A percentile compares a stretch with the other conserved stretches of the same genome.
phyloP scores from a whole-genome alignment of 1,140 invertebrate genomes.

The Drosophila asahinai region DNA sequence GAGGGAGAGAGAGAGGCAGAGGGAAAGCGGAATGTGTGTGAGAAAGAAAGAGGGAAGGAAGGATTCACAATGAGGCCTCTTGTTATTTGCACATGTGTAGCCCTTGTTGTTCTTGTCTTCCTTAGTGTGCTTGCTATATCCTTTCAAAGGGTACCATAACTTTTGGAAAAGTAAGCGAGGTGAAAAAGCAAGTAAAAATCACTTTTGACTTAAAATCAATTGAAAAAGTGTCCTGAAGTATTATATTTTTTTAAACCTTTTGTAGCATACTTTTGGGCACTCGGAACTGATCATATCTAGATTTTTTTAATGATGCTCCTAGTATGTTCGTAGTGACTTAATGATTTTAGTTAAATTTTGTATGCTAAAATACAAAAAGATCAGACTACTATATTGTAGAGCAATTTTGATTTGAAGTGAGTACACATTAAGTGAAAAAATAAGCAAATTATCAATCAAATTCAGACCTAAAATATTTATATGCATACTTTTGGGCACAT shows the following conservation, averaged over 20 bases:
- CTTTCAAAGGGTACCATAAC: background rate
- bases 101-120: slow-evolving; percentile 33
- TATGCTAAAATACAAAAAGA: no score
- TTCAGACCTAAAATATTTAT: no score
- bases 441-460: background rate
- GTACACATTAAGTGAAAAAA: background rate
- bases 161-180: background rate
- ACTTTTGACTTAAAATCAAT: no score
- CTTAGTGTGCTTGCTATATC: slow-evolving; percentile 20
- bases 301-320: background rate
- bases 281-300: no score
- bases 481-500: background rate
- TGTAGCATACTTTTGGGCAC: no score
- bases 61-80: slow-evolving; percentile 53
- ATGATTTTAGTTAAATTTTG: no score
- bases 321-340: background rate
- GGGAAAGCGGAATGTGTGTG: slow-evolving; percentile 2
- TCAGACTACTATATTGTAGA: background rate
- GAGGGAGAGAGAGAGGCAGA: slow-evolving; percentile 1
- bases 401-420: background rate
- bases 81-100: slow-evolving; percentile 67
- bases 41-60: background rate
- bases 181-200: background rate
- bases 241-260: background rate
- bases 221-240: background rate